Base-by-base conservation (phyloP, 2,888 invertebrate species). In the Xiphydria camelus region DNA sequence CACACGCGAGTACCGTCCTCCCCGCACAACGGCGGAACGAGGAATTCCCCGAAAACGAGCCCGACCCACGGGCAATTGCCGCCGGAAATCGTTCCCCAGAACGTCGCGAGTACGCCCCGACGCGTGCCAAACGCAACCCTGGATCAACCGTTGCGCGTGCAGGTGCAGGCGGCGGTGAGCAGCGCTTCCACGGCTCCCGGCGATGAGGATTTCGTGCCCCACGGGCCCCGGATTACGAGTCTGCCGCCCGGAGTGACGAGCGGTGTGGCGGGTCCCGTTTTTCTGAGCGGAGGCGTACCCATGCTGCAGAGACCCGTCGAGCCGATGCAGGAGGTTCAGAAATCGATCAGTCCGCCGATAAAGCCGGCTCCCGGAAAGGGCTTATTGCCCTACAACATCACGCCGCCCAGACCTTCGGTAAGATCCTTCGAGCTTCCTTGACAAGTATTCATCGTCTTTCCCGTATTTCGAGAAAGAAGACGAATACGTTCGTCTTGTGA, bases 331-430 rank as follows among this genome's bases (percentile, higher is more conserved):
- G 59, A 65, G 23, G 29, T 29, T n/a, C 43, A 36, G 6, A 44
- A 38, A 21, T 62, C 65, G 2, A 58, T 64, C 3, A 72, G 67
- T 49, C 68, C 73, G 1, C 62, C 66, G 2, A 57, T 68, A 1
- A 75, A 75, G 49, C 61, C 68, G 4, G 53, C 62, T 15, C 45
- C 66, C 41, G 81, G 79, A 10, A 85, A 91, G 71, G 89, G 87
- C 57, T 76, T 93, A 41, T 76, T 94, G 55, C 91, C 93, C 0
- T 93, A 90, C 66, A 92, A 89, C 75, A 89, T 94, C 18, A 93
- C 93, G 33, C 92, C 92, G 26, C 91, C 92, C 3, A 83, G 90
- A 49, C 90, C 90, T 18, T 84, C 88, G 62, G 78, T 78, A 69
- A 70, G 64, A 48, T 36, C 29, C 19, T 10, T 20, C n/a, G 9